Evolutionary conservation across 1,140 invertebrate species (phyloP).

Genomic region (Oncopeltus fasciatus): DNA sequence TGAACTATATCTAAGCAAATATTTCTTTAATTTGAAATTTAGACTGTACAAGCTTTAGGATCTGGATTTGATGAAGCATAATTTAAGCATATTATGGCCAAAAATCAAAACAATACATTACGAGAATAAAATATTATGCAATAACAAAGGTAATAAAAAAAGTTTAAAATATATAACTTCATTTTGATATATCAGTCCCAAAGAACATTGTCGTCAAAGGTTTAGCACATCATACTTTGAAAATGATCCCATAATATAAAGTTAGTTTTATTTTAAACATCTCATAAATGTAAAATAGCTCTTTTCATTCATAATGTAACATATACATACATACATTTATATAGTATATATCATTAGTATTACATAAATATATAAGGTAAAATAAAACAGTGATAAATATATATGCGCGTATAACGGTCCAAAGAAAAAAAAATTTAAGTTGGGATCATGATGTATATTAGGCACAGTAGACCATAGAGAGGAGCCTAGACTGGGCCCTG

Average conservation of each 20-base stretch:
- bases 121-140: not conserved
- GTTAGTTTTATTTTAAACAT: not conserved
- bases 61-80: not conserved
- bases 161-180: not conserved
- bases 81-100: conserved; percentile 6
- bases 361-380: conserved; percentile 1
- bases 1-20: no score
- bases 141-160: not conserved
- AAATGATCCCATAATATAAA: not conserved
- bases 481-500: conserved; percentile 36
- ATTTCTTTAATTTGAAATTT: not conserved
- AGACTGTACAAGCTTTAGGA: not conserved
- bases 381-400: not conserved
- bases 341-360: not conserved
- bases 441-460: not conserved
- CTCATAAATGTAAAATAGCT: not conserved
- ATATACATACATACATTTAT: not conserved
- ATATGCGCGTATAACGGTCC: not conserved
- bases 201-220: not conserved
- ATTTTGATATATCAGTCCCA: conserved; percentile 4
- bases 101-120: not conserved
- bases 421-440: not conserved
- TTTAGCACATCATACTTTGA: not conserved
- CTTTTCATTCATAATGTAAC: not conserved
- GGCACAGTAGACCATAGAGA: not conserved